phyloP scores from a whole-genome alignment of 2,113 vertebrate species.

The Nannobrachium achirus region DNA sequence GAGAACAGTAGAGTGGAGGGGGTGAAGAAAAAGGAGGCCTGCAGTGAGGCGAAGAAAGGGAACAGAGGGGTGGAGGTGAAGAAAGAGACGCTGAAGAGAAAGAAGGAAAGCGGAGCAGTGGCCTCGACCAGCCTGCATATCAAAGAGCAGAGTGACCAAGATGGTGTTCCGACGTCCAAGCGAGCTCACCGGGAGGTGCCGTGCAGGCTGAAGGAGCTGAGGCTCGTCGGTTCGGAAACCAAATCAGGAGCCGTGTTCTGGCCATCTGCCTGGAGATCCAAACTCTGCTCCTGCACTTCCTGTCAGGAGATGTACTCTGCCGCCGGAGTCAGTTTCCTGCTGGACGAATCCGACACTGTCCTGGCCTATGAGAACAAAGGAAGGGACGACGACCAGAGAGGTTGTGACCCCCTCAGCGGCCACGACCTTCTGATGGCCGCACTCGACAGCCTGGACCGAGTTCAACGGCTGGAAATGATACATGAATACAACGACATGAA shows the following conservation, averaged over 20 bases:
- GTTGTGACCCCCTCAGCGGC: conserved; percentile 27
- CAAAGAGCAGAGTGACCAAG: too few relatives aligned
- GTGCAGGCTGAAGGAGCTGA: conserved; percentile 84
- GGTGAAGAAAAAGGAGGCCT: too few relatives aligned
- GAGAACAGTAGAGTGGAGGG: too few relatives aligned
- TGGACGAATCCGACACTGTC: conserved; percentile 93
- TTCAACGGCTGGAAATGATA: conserved; percentile 97
- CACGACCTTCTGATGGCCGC: conserved; percentile 95
- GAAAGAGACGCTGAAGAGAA: conserved; percentile 9
- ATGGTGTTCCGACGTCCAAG: conserved; percentile 14
- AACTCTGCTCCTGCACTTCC: conserved; percentile 85
- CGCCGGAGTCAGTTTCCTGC: conserved; percentile 87
- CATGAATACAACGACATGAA: conserved; percentile 98
- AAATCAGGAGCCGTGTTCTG: conserved; percentile 88
- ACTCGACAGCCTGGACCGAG: conserved; percentile 89
- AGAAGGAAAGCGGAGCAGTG: conserved; percentile 37
- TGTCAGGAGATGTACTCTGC: conserved; percentile 88
- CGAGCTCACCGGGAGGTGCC: conserved; percentile 41
- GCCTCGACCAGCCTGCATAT: conserved; percentile 69
- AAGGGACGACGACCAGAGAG: conserved; percentile 82
- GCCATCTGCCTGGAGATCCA: conserved; percentile 89
- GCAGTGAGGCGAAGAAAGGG: too few relatives aligned
- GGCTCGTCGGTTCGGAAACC: conserved; percentile 58
- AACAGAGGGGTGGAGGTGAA: too few relatives aligned
- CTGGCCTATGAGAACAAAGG: conserved; percentile 95